These are phyloP conservation scores for Junco hyemalis DNA, from an alignment of 2,113 vertebrate genomes.

Conservation along the genomic window DNA sequence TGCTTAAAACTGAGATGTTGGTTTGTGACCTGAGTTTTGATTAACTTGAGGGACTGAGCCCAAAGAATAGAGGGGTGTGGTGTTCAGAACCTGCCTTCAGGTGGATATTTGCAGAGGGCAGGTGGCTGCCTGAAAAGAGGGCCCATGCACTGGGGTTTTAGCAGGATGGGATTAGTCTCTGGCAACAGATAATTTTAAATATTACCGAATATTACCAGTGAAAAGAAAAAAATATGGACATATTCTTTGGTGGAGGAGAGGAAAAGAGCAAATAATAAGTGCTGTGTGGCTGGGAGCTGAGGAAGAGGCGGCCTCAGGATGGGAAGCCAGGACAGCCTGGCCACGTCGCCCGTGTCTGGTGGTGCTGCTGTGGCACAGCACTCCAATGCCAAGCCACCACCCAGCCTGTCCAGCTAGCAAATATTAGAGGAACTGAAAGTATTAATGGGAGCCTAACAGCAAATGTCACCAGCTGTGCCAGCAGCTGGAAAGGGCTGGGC, in stretches of 20 bases:
- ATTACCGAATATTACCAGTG: background rate
- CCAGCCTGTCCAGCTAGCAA: background rate
- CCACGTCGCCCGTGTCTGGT: background rate
- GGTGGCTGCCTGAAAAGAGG: rapidly evolving
- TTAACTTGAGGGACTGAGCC: background rate
- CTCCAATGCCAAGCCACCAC: background rate
- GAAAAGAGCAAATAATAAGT: background rate
- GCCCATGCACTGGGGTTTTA: background rate
- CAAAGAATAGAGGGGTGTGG: background rate
- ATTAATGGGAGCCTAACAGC: background rate
- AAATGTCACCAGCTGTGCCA: background rate
- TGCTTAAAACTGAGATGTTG: background rate
- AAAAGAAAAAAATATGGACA: rapidly evolving
- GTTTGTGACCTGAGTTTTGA: background rate
- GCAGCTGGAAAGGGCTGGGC: background rate
- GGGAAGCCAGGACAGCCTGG: background rate
- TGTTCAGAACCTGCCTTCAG: background rate
- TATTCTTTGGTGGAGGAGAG: background rate
- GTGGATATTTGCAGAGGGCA: background rate
- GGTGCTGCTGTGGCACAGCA: background rate
- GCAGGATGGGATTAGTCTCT: background rate
- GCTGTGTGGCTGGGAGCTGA: background rate
- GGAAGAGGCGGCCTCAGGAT: rapidly evolving
- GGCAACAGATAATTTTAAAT: background rate
- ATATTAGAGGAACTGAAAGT: background rate